These are phyloP conservation scores for Thamnophis sirtalis DNA, from an alignment of 2,113 vertebrate genomes.

Conservation along the genomic window DNA sequence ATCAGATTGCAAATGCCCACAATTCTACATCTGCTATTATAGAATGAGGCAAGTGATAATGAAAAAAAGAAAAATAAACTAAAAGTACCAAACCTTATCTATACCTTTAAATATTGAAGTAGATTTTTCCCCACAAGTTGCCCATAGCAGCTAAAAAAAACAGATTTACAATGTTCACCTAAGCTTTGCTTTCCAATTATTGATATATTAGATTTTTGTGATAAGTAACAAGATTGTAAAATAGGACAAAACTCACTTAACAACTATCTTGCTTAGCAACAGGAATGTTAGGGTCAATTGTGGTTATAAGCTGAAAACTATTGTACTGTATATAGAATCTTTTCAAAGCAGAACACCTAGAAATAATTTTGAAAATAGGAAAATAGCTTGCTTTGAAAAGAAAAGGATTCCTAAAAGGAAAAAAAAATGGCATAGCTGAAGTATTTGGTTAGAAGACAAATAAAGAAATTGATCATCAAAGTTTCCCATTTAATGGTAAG, in stretches of 20 bases:
- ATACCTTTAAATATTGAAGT: not conserved
- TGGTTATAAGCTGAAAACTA: not conserved
- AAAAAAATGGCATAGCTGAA: not conserved
- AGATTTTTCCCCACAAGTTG: not conserved
- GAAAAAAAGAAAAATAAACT: too few relatives aligned
- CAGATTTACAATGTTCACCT: too few relatives aligned
- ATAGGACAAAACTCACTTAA: not conserved
- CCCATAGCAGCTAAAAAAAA: not conserved
- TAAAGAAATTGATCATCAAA: not conserved
- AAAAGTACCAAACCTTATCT: not conserved
- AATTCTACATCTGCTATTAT: not conserved
- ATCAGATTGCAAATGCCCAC: not conserved
- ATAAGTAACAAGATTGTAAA: constrained; percentile 33
- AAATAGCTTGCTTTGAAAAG: not conserved
- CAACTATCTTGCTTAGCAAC: not conserved
- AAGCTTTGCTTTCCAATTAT: not conserved
- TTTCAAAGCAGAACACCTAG: constrained; percentile 5
- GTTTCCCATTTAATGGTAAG: not conserved
- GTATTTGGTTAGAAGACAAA: not conserved
- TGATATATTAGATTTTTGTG: not conserved
- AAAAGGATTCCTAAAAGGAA: not conserved
- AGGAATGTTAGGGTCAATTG: not conserved
- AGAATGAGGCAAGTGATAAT: not conserved
- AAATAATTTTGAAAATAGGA: not conserved
- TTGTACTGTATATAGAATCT: constrained; percentile 40